A percentile compares a stretch with the other conserved stretches of the same genome.
phyloP scores from a whole-genome alignment of 2,113 vertebrate species.

The Actenoides hombroni region DNA sequence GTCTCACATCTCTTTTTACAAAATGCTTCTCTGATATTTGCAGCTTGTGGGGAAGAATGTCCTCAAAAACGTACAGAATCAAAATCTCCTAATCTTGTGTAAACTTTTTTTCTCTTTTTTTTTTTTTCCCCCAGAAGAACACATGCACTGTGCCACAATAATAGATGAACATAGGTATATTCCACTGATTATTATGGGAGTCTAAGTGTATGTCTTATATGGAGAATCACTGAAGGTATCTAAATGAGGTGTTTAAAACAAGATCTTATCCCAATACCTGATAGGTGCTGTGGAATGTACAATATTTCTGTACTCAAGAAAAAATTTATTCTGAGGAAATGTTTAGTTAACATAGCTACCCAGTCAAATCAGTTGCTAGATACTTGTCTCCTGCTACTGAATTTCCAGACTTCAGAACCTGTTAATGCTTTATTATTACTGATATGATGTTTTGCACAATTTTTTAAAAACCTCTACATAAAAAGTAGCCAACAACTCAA shows the following conservation, averaged over 20 bases:
- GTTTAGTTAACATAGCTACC: background rate
- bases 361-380: background rate
- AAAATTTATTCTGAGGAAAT: background rate
- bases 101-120: background rate
- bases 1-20: background rate
- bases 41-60: background rate
- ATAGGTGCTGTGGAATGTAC: background rate
- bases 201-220: background rate
- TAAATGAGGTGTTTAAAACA: background rate
- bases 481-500: background rate
- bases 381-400: background rate
- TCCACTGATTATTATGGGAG: background rate
- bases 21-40: background rate
- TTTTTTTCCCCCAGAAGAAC: background rate
- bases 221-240: background rate
- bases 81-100: background rate
- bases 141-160: background rate
- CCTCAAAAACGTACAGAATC: background rate
- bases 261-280: background rate
- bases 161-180: background rate
- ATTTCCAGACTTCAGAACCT: background rate
- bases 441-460: background rate
- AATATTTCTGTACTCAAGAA: background rate
- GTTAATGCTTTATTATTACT: background rate
- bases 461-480: background rate